Percentiles rank a stretch among this genome's conserved stretches.
Evolutionary conservation across 1,140 invertebrate species (phyloP).

Genomic region (Nasonia longicornis): DNA sequence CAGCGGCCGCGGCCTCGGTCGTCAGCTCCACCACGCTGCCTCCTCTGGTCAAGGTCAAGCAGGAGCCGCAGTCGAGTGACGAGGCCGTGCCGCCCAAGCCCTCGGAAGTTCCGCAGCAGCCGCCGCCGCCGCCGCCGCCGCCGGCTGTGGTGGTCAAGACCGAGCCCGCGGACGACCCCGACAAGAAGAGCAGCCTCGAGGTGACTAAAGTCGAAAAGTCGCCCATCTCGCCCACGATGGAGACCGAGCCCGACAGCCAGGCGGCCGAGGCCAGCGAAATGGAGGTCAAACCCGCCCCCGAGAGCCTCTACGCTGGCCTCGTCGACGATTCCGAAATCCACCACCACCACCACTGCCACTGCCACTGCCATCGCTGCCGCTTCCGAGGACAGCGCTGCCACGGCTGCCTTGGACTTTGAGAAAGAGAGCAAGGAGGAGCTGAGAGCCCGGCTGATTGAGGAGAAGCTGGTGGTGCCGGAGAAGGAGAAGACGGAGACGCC

Average conservation of each 20-base stretch:
- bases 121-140: not conserved
- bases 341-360: conserved; percentile 54
- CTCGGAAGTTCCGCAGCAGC: not conserved
- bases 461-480: conserved; percentile 53
- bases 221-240: not conserved
- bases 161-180: not conserved
- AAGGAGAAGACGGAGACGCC: conserved; percentile 52
- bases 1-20: conserved; percentile 54
- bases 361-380: conserved; percentile 28
- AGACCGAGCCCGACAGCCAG: not conserved
- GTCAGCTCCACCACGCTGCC: conserved; percentile 24
- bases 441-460: conserved; percentile 48
- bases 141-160: not conserved
- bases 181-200: not conserved
- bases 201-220: not conserved
- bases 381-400: not conserved
- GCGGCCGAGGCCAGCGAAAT: not conserved
- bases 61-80: not conserved
- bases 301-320: conserved; percentile 62
- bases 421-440: not conserved
- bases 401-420: conserved; percentile 39
- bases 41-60: conserved; percentile 42
- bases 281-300: conserved; percentile 56
- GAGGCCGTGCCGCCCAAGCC: not conserved
- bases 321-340: conserved; percentile 61